Evolutionary conservation across 2,113 vertebrate species (phyloP), one percentile per base, ranked within the genome.

Genomic region (Notiomystis cincta): DNA sequence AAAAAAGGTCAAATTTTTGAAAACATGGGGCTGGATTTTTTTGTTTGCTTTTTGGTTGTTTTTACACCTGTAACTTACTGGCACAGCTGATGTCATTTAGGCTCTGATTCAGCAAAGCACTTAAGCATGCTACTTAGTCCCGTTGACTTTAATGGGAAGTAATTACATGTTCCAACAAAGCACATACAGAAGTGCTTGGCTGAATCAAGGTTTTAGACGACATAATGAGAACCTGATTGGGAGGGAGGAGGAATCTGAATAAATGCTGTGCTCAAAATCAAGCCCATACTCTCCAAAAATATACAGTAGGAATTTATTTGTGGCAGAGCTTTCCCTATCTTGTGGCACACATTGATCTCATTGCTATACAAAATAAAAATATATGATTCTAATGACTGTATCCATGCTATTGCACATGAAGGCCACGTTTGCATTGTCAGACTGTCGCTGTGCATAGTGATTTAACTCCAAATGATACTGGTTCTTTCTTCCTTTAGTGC

Each of bases 81-180:
- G 93, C 78, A 96, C 78, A 58, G 90, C 71, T 94, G 92, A 95
- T 95, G 93, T 96, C 87, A 97, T 91, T 95, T 94, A 96, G 95
- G 96, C 93, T 96, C 22, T 1, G 17, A 94, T 97, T 96, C 95
- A 97, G 90, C 85, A 92, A 80, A 97, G 95, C 95, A 95, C 95
- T 96, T 96, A 95, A 82, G 78, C 50, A 62, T 95, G 78, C 66
- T 96, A 82, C 87, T 97, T 95, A 94, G 87, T 87, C 84, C 84
- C 0, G 19, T 95, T 97, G 94, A 94, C 93, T 97, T 96, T 96
- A 97, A 96, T 96, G 93, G 89, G 78, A 94, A 91, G 89, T 97
- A 97, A 97, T 97, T 96, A 95, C 95, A 96, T 80, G 75, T 95
- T 96, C 95, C 91, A 96, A 87, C 93, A 96, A 96, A 91, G 84